phyloP scores from a whole-genome alignment of 2,888 invertebrate genomes.

The Aphodius sticticus region DNA sequence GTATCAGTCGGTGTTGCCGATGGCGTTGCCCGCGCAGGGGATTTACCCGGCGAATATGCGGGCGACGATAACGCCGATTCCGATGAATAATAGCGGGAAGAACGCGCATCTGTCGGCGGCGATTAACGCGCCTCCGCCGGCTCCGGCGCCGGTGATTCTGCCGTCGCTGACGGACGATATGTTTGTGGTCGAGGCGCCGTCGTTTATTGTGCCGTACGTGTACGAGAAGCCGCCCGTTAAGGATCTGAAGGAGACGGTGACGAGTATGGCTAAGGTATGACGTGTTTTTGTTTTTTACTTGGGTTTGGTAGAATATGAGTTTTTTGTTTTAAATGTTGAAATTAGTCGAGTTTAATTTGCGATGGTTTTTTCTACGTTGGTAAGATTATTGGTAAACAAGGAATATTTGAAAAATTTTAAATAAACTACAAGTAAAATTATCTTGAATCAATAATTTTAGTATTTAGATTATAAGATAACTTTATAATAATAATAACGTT shows the following conservation, averaged over 20 bases:
- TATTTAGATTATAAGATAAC: too few relatives aligned
- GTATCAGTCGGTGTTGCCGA: conserved; percentile 61
- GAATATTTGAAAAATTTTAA: too few relatives aligned
- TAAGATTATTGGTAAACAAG: too few relatives aligned
- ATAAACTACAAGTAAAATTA: too few relatives aligned
- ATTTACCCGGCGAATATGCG: conserved; percentile 71
- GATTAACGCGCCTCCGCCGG: conserved; percentile 46
- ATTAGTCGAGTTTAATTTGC: too few relatives aligned
- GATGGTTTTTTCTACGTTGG: too few relatives aligned
- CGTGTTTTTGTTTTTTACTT: background rate
- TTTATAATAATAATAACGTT: too few relatives aligned
- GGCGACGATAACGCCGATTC: conserved; percentile 66
- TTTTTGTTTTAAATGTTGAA: too few relatives aligned
- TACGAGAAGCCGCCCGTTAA: conserved; percentile 89
- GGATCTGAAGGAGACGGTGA: conserved; percentile 77
- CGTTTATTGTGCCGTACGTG: conserved; percentile 92
- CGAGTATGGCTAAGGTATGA: conserved; percentile 63
- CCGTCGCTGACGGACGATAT: conserved; percentile 90
- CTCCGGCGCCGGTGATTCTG: conserved; percentile 69
- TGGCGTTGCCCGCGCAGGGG: conserved; percentile 67
- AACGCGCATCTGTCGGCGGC: conserved; percentile 12
- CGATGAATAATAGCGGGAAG: conserved; percentile 50
- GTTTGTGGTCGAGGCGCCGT: conserved; percentile 92
- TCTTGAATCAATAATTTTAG: too few relatives aligned
- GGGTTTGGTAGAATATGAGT: too few relatives aligned